Evolutionary conservation across 2,113 vertebrate genomes (phyloP).

Genomic region (Corythaixoides concolor): DNA sequence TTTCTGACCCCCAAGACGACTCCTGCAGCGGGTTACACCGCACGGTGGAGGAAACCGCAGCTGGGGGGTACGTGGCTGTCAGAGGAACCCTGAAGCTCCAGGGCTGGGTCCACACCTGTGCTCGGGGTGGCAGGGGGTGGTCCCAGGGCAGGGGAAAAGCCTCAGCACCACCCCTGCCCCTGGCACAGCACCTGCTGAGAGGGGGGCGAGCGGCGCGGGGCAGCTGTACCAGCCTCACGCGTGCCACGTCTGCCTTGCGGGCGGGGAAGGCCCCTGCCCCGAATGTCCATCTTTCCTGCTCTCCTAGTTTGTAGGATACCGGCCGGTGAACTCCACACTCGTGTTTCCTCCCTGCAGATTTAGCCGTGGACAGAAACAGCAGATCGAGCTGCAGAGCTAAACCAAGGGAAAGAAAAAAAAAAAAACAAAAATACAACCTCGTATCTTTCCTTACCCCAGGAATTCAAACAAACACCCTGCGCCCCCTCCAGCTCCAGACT

Average conservation of each 20-base stretch:
- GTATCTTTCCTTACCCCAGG: neutral
- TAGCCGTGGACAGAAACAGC: neutral
- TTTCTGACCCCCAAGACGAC: neutral
- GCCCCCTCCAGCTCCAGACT: neutral
- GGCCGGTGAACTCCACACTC: neutral
- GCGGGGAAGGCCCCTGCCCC: neutral
- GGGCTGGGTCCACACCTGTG: neutral
- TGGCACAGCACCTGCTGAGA: neutral
- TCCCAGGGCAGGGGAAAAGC: neutral
- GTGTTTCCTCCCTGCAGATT: neutral
- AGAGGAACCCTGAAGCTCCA: neutral
- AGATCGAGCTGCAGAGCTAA: neutral
- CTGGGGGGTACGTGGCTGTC: neutral
- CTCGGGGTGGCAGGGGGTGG: neutral
- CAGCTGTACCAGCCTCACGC: neutral
- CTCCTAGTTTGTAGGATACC: too few relatives aligned
- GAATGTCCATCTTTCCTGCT: neutral
- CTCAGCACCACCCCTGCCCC: neutral
- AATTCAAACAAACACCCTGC: neutral
- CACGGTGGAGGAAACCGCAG: fast-evolving
- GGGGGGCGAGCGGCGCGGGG: too few relatives aligned
- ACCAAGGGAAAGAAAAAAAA: neutral
- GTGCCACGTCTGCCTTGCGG: neutral
- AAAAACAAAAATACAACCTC: neutral
- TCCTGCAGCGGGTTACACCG: too few relatives aligned